Evolutionary conservation across 2,113 vertebrate genomes (phyloP).

Genomic region (Dermatemys mawii): DNA sequence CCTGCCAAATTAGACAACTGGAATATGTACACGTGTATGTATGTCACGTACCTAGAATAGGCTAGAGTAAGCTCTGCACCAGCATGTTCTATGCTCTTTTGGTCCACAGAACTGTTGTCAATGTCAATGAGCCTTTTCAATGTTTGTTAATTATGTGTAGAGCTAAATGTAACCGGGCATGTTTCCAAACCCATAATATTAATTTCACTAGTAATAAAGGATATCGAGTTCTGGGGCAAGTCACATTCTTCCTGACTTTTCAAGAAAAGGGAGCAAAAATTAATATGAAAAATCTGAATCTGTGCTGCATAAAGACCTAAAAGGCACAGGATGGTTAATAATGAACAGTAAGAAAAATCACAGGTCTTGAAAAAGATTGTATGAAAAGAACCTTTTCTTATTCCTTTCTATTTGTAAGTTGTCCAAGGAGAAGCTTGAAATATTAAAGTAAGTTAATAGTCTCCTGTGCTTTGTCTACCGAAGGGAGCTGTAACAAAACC

Average conservation of each 20-base stretch:
- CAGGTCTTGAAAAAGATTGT: not conserved
- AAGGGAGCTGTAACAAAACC: constrained; percentile 48
- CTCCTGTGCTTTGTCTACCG: constrained; percentile 61
- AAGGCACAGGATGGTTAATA: not conserved
- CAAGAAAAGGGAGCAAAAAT: not conserved
- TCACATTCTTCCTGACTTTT: not conserved
- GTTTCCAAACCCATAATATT: not conserved
- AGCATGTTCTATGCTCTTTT: not conserved
- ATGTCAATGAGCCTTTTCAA: not conserved
- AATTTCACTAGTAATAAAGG: not conserved
- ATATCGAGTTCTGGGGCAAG: not conserved
- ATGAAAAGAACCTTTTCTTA: constrained; percentile 41
- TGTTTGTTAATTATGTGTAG: not conserved
- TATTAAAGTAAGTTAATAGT: constrained; percentile 61
- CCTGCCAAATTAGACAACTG: not conserved
- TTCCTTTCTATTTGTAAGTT: constrained; percentile 8
- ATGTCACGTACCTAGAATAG: not conserved
- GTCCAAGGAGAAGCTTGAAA: constrained; percentile 4
- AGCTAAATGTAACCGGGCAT: not conserved
- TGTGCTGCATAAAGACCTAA: not conserved
- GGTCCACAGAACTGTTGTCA: not conserved
- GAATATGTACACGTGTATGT: fast-evolving
- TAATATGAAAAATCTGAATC: not conserved
- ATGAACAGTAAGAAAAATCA: not conserved
- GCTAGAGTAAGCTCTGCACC: not conserved